A percentile compares a stretch with the other conserved stretches of the same genome.
Evolutionary conservation across 2,888 invertebrate species (phyloP).

Genomic region (Mayetiola destructor): DNA sequence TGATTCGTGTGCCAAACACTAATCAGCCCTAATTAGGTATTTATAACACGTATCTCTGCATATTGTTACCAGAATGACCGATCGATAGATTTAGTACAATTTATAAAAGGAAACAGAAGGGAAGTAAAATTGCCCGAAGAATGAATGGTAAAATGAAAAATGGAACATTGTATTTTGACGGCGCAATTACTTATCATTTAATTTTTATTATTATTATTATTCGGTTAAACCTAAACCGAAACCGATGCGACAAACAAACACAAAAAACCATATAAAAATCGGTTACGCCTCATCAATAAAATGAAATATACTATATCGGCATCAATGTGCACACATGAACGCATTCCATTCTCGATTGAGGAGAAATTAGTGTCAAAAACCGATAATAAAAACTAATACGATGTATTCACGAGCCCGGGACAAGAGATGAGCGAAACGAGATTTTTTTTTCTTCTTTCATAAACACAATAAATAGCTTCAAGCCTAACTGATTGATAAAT

Average conservation of each 20-base stretch:
- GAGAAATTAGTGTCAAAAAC: constrained; percentile 7
- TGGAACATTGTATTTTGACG: not conserved
- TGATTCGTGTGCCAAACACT: too few relatives aligned
- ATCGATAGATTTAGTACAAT: too few relatives aligned
- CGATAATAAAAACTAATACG: constrained; percentile 1
- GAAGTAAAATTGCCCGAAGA: not conserved
- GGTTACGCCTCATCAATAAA: constrained; percentile 9
- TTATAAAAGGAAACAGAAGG: not conserved
- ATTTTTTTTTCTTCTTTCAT: too few relatives aligned
- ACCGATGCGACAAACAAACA: not conserved
- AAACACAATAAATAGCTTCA: not conserved
- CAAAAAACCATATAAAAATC: constrained; percentile 1
- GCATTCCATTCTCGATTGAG: not conserved
- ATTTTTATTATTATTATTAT: too few relatives aligned
- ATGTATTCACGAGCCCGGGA: not conserved
- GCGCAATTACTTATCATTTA: not conserved
- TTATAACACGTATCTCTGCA: too few relatives aligned
- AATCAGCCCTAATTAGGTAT: too few relatives aligned
- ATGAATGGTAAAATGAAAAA: not conserved
- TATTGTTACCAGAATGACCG: too few relatives aligned
- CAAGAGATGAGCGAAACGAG: not conserved
- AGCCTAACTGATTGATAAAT: constrained; percentile 11
- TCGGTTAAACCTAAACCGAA: too few relatives aligned
- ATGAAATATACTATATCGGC: not conserved
- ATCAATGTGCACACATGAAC: not conserved